Base-by-base conservation (phyloP, 1,140 invertebrate species). In the Melipona quadrifasciata region DNA sequence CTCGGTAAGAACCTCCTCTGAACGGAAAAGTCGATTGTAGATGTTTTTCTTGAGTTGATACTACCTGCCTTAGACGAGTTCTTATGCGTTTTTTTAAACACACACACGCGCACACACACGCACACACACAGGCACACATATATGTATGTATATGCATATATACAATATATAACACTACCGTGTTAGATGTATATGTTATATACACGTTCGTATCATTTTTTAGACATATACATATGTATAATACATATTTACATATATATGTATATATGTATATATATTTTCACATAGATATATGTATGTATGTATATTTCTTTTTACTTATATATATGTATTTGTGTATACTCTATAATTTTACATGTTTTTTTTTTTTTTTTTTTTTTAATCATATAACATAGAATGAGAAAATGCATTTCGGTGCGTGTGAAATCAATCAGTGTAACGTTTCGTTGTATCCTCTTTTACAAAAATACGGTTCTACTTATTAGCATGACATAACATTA, bases 1-100 rank as follows among this genome's bases (percentile, higher is more conserved):
- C 91, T 90, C 64, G 89, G 79, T 74, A 82, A 53, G 84, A 86
- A 86, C 34, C 90, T 86, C 65, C 80, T 91, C 87, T 87, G 90
- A 73, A 81, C 58, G 84, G 87, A 86, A 75, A 89, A 79, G 84
- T 93, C 90, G 85, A 92, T 86, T 82, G 76, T 87, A 81, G 88
- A 89, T 67, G 80, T 72, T 81, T 89, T 86, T 77, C 90, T 88
- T 61, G 90, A 90, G 24, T 53, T 75, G 77, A 80, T 75, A 73
- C 71, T 86, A 81, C 89, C 90, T 87, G 86, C 84, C 90, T 84
- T 84, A 73, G 89, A 86, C 80, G 89, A 84, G 86, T 91, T 90
- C 92, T 92, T 91, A 89, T 86, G 80, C 80, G 84, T 80, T 47
- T 47, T 47, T 47, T 47, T 47, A 10, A 47, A 47, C 39, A 47